These are phyloP conservation scores for Zoroaster sp. DNA, from an alignment of 53 echinoderm and acorn worm genomes.

Conservation along the genomic window DNA sequence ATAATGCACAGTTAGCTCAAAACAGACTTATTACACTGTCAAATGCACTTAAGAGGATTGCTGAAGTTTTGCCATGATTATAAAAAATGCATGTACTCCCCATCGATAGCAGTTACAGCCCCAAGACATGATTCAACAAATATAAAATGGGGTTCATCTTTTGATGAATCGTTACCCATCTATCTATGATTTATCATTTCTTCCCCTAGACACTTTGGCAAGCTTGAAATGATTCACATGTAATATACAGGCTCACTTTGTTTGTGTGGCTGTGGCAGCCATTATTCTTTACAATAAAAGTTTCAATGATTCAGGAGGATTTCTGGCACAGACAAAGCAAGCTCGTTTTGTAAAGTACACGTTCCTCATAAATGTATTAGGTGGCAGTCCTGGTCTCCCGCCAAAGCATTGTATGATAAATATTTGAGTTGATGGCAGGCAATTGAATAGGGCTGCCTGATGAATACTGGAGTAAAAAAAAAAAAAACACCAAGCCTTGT, in stretches of 20 bases:
- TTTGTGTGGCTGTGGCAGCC: background rate
- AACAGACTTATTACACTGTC: constrained; percentile 17
- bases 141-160: background rate
- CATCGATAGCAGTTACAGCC: background rate
- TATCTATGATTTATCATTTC: constrained; percentile 47
- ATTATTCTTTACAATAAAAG: constrained; percentile 55
- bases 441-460: constrained; percentile 22
- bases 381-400: constrained; percentile 22
- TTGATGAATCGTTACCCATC: constrained; percentile 19
- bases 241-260: background rate
- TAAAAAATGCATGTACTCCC: constrained; percentile 8
- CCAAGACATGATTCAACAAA: background rate
- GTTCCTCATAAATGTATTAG: constrained; percentile 55
- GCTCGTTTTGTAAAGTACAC: constrained; percentile 39
- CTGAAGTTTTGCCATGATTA: constrained; percentile 17
- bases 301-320: constrained; percentile 40
- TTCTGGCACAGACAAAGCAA: constrained; percentile 34
- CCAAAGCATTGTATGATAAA: constrained; percentile 41
- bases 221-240: background rate
- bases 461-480: constrained; percentile 36
- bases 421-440: constrained; percentile 26
- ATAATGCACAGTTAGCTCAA: background rate
- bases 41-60: constrained; percentile 38
- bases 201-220: background rate
- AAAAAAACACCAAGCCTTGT: constrained; percentile 51